phyloP scores from a whole-genome alignment of 2,113 vertebrate species.

The Scalopus aquaticus region DNA sequence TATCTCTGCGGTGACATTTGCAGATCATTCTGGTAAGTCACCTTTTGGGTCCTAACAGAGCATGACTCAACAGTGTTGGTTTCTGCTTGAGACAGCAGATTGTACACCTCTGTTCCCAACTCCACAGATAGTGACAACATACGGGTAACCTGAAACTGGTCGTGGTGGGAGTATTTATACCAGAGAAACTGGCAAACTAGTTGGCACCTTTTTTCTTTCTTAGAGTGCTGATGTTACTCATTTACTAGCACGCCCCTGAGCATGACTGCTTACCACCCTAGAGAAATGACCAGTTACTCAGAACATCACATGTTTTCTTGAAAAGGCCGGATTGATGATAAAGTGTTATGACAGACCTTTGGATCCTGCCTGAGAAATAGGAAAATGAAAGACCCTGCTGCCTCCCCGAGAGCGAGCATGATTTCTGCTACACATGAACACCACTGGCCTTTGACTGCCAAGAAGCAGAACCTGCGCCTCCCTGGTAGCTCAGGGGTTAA shows the following conservation, averaged over 20 bases:
- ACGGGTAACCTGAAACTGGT: neutral
- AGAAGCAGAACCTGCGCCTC: conserved; percentile 4
- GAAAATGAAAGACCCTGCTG: neutral
- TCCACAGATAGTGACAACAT: neutral
- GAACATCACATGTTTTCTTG: neutral
- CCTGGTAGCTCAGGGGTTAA: no score
- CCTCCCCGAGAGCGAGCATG: neutral
- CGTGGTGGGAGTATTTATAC: neutral
- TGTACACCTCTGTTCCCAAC: neutral
- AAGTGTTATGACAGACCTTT: neutral
- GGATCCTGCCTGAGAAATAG: neutral
- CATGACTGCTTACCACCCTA: neutral
- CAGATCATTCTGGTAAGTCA: neutral
- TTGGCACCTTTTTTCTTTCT: neutral
- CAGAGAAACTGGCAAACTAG: neutral
- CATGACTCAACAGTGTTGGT: neutral
- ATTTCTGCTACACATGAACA: neutral
- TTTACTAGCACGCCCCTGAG: neutral
- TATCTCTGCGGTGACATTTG: neutral
- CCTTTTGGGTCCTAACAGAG: neutral
- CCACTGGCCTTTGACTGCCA: neutral
- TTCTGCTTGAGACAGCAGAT: neutral
- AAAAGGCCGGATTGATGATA: neutral
- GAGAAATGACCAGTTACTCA: neutral
- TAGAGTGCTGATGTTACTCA: neutral